A percentile compares a stretch with the other conserved stretches of the same genome.
phyloP scores from a whole-genome alignment of 2,797 vertebrate species.

The Halcyon badia region DNA sequence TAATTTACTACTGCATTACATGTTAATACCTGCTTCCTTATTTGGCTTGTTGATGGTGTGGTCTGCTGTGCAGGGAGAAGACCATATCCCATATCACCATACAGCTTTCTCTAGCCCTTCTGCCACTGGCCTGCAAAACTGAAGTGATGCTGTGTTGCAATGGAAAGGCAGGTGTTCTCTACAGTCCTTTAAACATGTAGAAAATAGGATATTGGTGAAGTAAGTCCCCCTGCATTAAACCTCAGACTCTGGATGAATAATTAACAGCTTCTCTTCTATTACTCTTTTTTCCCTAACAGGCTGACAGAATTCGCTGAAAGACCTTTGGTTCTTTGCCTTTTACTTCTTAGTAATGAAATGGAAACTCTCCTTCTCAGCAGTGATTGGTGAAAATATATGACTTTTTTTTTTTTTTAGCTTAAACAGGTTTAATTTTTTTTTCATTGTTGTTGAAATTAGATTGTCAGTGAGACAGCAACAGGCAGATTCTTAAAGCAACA shows the following conservation, averaged over 20 bases:
- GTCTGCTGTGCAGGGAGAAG: neutral
- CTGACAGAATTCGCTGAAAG: neutral
- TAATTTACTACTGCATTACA: neutral
- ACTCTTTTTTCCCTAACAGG: neutral
- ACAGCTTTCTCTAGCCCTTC: neutral
- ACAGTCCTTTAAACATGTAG: neutral
- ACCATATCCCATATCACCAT: too few relatives aligned
- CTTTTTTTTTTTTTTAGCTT: neutral
- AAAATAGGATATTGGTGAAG: neutral
- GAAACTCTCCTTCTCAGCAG: neutral
- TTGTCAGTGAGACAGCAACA: neutral
- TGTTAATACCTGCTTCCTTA: neutral
- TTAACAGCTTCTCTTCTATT: neutral
- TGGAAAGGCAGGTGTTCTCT: neutral
- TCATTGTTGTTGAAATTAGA: neutral
- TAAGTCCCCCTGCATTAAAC: neutral
- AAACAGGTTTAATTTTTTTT: accelerated
- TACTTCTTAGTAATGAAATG: neutral
- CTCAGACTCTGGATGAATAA: neutral
- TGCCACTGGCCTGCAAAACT: neutral
- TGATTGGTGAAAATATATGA: neutral
- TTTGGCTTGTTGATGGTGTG: neutral
- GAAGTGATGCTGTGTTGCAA: neutral
- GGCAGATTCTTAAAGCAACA: neutral
- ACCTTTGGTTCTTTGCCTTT: neutral